These are phyloP conservation scores for Caenorhabditis doughertyi DNA, from an alignment of 2,888 invertebrate genomes.

Conservation along the genomic window DNA sequence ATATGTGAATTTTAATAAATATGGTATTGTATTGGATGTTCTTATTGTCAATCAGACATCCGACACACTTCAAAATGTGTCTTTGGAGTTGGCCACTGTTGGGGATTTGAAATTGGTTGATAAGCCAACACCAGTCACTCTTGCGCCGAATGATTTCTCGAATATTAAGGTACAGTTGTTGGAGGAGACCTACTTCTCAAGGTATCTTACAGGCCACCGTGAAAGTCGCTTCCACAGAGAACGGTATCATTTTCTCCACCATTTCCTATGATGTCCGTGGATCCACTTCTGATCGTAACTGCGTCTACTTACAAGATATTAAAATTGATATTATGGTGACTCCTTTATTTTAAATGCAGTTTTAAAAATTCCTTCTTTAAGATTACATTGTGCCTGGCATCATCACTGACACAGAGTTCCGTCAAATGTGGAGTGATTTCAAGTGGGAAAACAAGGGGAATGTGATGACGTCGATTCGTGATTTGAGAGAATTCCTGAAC, in stretches of 20 bases:
- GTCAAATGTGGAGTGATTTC: slow-evolving; percentile 99
- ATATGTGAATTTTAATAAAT: slow-evolving; percentile 97
- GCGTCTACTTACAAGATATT: slow-evolving; percentile 98
- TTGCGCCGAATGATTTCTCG: slow-evolving; percentile 97
- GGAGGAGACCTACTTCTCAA: not conserved
- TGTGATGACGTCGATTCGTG: slow-evolving; percentile 93
- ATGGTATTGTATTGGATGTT: slow-evolving; percentile 91
- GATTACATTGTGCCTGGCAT: slow-evolving; percentile 93
- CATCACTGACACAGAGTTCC: slow-evolving; percentile 96
- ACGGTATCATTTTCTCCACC: slow-evolving; percentile 99
- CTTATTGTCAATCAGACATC: slow-evolving; percentile 97
- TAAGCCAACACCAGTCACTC: slow-evolving; percentile 94
- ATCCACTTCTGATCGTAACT: slow-evolving; percentile 93
- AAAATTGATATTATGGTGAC: slow-evolving; percentile 90
- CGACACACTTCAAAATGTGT: slow-evolving; percentile 98
- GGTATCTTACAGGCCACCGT: slow-evolving; percentile 77
- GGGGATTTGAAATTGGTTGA: slow-evolving; percentile 95
- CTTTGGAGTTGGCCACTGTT: slow-evolving; percentile 96
- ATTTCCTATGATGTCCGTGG: slow-evolving; percentile 98
- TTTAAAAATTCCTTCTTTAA: slow-evolving; percentile 87
- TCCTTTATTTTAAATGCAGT: not conserved
- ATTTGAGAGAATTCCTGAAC: slow-evolving; percentile 93
- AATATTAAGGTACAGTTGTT: slow-evolving; percentile 92
- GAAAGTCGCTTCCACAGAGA: slow-evolving; percentile 96
- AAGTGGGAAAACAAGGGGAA: slow-evolving; percentile 99